A percentile compares a stretch with the other conserved stretches of the same genome.
Evolutionary conservation across 2,113 vertebrate genomes (phyloP).

Genomic region (Channa argus): DNA sequence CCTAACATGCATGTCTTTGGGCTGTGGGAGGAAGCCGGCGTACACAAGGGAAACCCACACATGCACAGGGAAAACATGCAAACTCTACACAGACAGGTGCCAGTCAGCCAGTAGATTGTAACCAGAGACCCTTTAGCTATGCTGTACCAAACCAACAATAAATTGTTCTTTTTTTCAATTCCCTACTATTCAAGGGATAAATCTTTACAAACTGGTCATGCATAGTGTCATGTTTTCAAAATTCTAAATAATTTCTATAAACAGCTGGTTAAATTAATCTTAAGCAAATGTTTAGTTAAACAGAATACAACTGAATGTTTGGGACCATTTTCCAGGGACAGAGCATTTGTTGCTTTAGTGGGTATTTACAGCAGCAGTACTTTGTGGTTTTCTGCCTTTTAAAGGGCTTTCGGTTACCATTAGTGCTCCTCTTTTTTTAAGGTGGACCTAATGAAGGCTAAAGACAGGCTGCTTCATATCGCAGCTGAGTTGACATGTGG

Average conservation of each 20-base stretch:
- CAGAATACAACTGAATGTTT: background rate
- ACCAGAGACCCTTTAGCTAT: no score
- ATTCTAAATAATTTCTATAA: background rate
- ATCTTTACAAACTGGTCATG: background rate
- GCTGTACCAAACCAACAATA: no score
- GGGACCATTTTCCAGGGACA: background rate
- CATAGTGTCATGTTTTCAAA: no score
- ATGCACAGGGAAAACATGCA: no score
- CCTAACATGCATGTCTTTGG: no score
- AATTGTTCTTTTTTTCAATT: no score
- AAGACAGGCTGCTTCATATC: slow-evolving; percentile 85
- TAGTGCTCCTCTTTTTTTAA: slow-evolving; percentile 49
- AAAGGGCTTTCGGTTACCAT: background rate
- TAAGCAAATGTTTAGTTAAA: no score
- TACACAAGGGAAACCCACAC: no score
- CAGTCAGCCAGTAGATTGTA: no score
- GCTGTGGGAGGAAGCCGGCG: no score
- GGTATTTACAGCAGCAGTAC: background rate
- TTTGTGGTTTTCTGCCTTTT: background rate
- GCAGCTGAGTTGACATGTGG: slow-evolving; percentile 88
- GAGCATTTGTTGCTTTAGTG: background rate
- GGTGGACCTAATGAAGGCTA: slow-evolving; percentile 91
- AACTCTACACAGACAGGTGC: no score
- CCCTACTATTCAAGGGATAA: background rate
- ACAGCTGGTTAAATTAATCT: no score